phyloP scores from a whole-genome alignment of 2,113 vertebrate species.

The Naja naja region DNA sequence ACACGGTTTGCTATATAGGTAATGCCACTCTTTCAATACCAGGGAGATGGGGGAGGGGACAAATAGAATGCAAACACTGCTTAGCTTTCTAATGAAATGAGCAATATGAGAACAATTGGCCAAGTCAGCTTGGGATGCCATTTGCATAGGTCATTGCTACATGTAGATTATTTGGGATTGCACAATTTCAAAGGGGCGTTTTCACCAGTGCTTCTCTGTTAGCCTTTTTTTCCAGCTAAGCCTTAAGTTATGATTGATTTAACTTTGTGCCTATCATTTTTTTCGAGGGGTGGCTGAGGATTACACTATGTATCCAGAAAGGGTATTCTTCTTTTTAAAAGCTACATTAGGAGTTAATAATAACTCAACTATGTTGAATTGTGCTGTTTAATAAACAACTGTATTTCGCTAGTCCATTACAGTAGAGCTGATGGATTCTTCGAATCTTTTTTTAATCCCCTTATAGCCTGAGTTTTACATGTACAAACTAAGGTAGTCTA shows the following conservation, averaged over 20 bases:
- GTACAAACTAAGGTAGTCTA: neutral
- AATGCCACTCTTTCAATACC: fast-evolving
- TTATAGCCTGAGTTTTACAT: neutral
- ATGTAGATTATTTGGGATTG: neutral
- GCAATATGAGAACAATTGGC: neutral
- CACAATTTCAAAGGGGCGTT: neutral
- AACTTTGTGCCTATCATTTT: neutral
- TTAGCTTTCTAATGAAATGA: neutral
- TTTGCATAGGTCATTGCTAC: neutral
- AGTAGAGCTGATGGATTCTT: constrained; percentile 30
- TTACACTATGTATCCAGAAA: constrained; percentile 22
- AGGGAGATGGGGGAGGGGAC: no score
- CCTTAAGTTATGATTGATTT: constrained; percentile 36
- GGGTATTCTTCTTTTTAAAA: neutral
- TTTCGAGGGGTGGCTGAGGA: constrained; percentile 13
- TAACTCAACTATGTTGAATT: constrained; percentile 33
- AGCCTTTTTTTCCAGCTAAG: constrained; percentile 33
- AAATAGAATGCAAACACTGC: neutral
- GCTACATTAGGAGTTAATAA: neutral
- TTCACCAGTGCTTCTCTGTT: constrained; percentile 33
- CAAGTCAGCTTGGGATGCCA: neutral
- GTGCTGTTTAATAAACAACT: constrained; percentile 76
- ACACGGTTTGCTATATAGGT: no score
- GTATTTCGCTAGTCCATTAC: constrained; percentile 69
- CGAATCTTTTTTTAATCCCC: neutral